phyloP scores from a whole-genome alignment of 2,797 vertebrate species.

The Gallinago solitaria region DNA sequence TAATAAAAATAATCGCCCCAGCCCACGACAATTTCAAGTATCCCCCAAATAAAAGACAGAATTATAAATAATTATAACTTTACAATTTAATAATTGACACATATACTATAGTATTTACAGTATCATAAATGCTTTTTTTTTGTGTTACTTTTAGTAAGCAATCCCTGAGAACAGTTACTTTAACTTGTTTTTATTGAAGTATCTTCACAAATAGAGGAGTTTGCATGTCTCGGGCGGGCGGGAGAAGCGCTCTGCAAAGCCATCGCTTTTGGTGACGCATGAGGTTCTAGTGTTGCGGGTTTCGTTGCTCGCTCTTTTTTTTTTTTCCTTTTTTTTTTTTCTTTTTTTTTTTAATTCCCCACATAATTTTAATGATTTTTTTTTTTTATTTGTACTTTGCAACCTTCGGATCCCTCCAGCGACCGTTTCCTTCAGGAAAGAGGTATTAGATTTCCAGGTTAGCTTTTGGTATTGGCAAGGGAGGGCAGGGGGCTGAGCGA shows the following conservation, averaged over 20 bases:
- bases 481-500: slow-evolving; percentile 62
- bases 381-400: slow-evolving; percentile 27
- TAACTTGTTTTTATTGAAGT: slow-evolving; percentile 82
- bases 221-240: slow-evolving; percentile 61
- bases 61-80: slow-evolving; percentile 99
- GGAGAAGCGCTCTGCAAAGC: slow-evolving; percentile 67
- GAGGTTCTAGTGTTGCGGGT: slow-evolving; percentile 77
- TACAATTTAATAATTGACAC: slow-evolving; percentile 99
- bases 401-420: slow-evolving; percentile 68
- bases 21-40: slow-evolving; percentile 87
- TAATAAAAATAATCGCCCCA: slow-evolving; percentile 84
- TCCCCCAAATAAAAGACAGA: slow-evolving; percentile 82
- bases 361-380: background rate
- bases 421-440: slow-evolving; percentile 65
- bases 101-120: slow-evolving; percentile 97
- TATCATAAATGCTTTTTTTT: slow-evolving; percentile 96
- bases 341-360: background rate
- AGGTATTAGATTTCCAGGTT: slow-evolving; percentile 74
- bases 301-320: slow-evolving; percentile 26
- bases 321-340: background rate
- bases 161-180: slow-evolving; percentile 98
- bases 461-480: slow-evolving; percentile 74
- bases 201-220: slow-evolving; percentile 73
- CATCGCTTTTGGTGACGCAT: slow-evolving; percentile 64
- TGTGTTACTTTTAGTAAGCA: slow-evolving; percentile 95